These are phyloP conservation scores for Rotaria macrura DNA, from an alignment of 2,888 invertebrate genomes.

Conservation along the genomic window DNA sequence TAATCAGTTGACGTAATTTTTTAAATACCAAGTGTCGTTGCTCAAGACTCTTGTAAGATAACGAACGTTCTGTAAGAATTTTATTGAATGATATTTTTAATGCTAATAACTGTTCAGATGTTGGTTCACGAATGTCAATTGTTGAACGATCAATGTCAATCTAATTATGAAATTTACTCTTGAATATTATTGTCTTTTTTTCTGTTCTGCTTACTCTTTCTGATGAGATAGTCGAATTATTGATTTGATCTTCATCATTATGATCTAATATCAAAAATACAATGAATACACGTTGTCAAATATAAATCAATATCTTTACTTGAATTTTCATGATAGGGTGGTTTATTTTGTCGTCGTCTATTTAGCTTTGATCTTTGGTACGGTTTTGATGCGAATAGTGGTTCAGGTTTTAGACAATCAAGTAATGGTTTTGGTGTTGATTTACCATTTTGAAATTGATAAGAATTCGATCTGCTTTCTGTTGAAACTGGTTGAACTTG, in stretches of 20 bases:
- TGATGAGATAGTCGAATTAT: neutral
- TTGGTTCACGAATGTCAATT: neutral
- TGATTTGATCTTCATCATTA: neutral
- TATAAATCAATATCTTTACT: neutral
- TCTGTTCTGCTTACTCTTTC: neutral
- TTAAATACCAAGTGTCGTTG: neutral
- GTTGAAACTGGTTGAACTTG: neutral
- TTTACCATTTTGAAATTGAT: neutral
- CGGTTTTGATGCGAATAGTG: neutral
- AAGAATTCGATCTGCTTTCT: no score
- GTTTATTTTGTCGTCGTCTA: neutral
- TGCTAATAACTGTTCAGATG: neutral
- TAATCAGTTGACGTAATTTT: neutral
- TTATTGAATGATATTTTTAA: neutral
- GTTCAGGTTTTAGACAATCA: neutral
- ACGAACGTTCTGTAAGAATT: neutral
- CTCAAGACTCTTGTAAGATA: neutral
- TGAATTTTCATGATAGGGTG: neutral
- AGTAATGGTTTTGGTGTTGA: neutral
- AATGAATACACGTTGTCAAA: neutral
- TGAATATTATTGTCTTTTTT: neutral
- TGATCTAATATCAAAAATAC: neutral
- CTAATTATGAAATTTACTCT: neutral
- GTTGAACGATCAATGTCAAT: neutral
- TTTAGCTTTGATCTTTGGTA: neutral